phyloP scores from a whole-genome alignment of 2,888 invertebrate genomes.

The Chaetoderma sp. region DNA sequence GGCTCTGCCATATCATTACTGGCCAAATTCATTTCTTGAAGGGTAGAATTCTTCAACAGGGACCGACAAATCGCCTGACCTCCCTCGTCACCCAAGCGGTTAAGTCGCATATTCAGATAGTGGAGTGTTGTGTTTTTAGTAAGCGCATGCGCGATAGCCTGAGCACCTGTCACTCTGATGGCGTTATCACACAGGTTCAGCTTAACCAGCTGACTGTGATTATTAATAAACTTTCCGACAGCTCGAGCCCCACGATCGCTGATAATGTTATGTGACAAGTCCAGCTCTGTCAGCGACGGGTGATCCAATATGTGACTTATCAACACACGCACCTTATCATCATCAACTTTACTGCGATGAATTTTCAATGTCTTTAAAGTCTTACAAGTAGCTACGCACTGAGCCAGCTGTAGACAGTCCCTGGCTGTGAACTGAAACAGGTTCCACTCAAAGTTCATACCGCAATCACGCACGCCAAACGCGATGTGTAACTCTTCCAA shows the following conservation, averaged over 20 bases:
- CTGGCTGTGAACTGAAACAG: slow-evolving; percentile 69
- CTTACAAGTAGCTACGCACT: slow-evolving; percentile 65
- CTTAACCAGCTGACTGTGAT: slow-evolving; percentile 62
- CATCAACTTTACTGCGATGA: slow-evolving; percentile 67
- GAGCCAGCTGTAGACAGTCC: slow-evolving; percentile 67
- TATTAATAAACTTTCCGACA: slow-evolving; percentile 69
- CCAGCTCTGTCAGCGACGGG: slow-evolving; percentile 63
- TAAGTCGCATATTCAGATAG: slow-evolving; percentile 61
- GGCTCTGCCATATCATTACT: slow-evolving; percentile 69
- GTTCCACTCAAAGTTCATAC: slow-evolving; percentile 71
- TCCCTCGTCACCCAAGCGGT: slow-evolving; percentile 69
- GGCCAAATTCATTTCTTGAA: slow-evolving; percentile 64
- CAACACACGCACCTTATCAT: slow-evolving; percentile 67
- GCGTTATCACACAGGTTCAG: slow-evolving; percentile 65
- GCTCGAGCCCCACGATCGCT: slow-evolving; percentile 68
- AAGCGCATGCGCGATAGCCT: slow-evolving; percentile 69
- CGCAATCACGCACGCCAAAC: slow-evolving; percentile 69
- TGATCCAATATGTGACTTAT: slow-evolving; percentile 68
- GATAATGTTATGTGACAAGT: slow-evolving; percentile 68
- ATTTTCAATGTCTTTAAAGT: slow-evolving; percentile 63
- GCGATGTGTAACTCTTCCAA: slow-evolving; percentile 66
- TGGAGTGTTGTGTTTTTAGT: slow-evolving; percentile 66
- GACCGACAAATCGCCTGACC: slow-evolving; percentile 67
- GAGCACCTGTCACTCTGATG: slow-evolving; percentile 66
- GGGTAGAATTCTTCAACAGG: slow-evolving; percentile 63